Evolutionary conservation across 64 coral and sea anemone species (phyloP).

Genomic region (Pocillopora damicornis): DNA sequence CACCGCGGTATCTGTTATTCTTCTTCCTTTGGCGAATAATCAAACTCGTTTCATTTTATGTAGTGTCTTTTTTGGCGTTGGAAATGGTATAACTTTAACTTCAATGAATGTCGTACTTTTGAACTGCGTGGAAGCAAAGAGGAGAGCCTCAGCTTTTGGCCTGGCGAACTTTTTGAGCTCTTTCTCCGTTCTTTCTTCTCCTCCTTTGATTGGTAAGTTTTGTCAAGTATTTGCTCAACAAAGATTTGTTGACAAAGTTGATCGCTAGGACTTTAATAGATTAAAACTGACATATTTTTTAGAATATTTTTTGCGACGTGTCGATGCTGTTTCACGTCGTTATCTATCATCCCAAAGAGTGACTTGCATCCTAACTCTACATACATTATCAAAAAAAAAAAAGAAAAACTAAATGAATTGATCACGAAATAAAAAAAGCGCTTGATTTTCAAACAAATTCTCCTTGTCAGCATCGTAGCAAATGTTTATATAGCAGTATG

Average conservation of each 20-base stretch:
- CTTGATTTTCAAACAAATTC: too few relatives aligned
- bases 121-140: conserved; percentile 19
- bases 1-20: background rate
- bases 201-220: conserved; percentile 46
- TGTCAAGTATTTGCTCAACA: background rate
- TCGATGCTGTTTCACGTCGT: too few relatives aligned
- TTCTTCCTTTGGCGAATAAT: background rate
- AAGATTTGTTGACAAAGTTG: background rate
- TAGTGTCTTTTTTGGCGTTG: conserved; percentile 36
- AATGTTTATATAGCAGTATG: too few relatives aligned
- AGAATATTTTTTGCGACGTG: too few relatives aligned
- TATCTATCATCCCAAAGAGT: too few relatives aligned
- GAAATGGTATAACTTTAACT: background rate
- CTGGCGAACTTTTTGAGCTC: conserved; percentile 12
- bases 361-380: too few relatives aligned
- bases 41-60: conserved; percentile 37
- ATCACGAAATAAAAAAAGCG: too few relatives aligned
- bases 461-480: too few relatives aligned
- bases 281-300: too few relatives aligned
- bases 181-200: conserved; percentile 3
- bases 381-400: too few relatives aligned
- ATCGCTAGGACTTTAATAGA: background rate
- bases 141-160: conserved; percentile 46
- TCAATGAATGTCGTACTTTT: conserved; percentile 29
- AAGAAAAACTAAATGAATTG: too few relatives aligned